These are phyloP conservation scores for Heteromormyrus szaboi DNA, from an alignment of 2,797 vertebrate species.

Conservation along the genomic window DNA sequence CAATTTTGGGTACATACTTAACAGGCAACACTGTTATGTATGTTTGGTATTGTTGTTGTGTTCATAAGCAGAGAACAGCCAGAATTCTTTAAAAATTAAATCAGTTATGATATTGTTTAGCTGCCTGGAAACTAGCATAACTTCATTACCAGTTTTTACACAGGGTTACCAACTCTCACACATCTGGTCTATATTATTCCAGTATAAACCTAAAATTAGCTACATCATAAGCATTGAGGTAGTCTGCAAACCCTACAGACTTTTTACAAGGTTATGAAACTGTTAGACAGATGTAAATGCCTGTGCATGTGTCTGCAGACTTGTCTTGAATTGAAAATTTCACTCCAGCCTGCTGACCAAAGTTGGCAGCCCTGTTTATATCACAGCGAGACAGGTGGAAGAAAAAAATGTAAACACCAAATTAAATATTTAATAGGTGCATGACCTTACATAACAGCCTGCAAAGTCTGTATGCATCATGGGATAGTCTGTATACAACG, in stretches of 20 bases:
- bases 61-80: neutral
- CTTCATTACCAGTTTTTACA: neutral
- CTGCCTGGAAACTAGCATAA: neutral
- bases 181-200: neutral
- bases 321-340: neutral
- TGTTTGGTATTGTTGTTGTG: neutral
- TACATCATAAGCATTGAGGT: neutral
- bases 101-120: neutral
- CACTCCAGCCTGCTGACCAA: neutral
- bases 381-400: neutral
- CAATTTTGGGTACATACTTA: neutral
- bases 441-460: neutral
- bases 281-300: neutral
- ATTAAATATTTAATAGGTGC: neutral
- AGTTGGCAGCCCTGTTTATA: neutral
- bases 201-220: neutral
- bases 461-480: neutral
- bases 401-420: neutral
- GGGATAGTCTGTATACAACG: neutral
- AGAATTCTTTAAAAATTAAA: neutral
- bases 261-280: neutral
- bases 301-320: neutral
- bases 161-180: neutral
- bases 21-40: neutral
- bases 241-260: neutral